phyloP scores from a whole-genome alignment of 2,113 vertebrate genomes.

The Poeciliopsis prolifica region DNA sequence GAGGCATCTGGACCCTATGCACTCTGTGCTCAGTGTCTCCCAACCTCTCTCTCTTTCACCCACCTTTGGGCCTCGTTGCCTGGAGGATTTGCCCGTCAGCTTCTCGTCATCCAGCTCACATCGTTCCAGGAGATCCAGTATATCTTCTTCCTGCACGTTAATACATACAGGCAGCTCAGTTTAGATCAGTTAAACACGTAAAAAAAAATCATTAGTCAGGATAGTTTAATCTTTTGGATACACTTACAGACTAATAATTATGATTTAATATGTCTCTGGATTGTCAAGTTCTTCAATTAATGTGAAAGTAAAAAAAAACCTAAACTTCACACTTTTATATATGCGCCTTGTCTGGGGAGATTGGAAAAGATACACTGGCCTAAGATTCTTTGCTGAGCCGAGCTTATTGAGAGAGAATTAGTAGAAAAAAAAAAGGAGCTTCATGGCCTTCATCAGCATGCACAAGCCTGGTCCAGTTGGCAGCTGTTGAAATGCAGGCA shows the following conservation, averaged over 20 bases:
- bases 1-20: conserved; percentile 44
- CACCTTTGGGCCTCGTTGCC: conserved; percentile 86
- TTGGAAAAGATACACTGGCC: conserved; percentile 29
- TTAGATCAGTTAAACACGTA: neutral
- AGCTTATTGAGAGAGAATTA: conserved; percentile 44
- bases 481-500: conserved; percentile 61
- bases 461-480: conserved; percentile 57
- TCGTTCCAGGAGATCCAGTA: conserved; percentile 95
- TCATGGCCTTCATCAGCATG: conserved; percentile 21
- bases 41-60: conserved; percentile 27
- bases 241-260: neutral
- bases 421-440: conserved; percentile 37
- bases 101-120: conserved; percentile 98
- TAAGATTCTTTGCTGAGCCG: conserved; percentile 43
- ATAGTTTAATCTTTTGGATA: neutral
- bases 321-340: conserved; percentile 22
- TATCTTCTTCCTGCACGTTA: conserved; percentile 91
- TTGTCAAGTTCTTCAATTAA: conserved; percentile 10
- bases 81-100: conserved; percentile 89
- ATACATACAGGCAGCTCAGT: conserved; percentile 16
- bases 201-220: neutral
- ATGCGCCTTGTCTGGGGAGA: conserved; percentile 27
- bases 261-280: neutral
- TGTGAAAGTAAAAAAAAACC: conserved; percentile 29
- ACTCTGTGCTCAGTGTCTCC: conserved; percentile 6